Percentiles rank a stretch among this genome's conserved stretches.
phyloP scores from a whole-genome alignment of 2,797 vertebrate genomes.

The Buphagus erythrorhynchus region DNA sequence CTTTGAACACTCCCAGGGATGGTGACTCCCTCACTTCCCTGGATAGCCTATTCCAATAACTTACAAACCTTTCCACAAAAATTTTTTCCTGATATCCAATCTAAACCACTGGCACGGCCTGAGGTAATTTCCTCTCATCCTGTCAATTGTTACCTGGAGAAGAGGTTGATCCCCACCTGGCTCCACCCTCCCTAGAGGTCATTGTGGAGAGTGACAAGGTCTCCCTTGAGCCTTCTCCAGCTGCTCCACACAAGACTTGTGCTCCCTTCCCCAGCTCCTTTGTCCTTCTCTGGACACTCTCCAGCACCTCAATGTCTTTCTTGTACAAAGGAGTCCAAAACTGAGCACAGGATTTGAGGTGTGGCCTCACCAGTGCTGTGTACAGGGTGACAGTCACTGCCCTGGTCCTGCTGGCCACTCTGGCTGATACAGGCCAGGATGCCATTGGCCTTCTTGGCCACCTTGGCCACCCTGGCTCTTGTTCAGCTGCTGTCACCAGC shows the following conservation, averaged over 20 bases:
- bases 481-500: not conserved
- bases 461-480: not conserved
- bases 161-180: not conserved
- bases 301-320: not conserved
- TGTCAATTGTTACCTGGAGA: not conserved
- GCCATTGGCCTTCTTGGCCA: no score
- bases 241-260: not conserved
- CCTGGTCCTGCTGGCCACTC: not conserved
- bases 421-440: fast-evolving
- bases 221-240: not conserved
- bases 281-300: not conserved
- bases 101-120: not conserved
- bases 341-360: fast-evolving
- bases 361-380: fast-evolving
- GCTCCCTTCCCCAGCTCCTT: fast-evolving
- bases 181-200: not conserved
- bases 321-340: not conserved
- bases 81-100: fast-evolving
- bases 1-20: not conserved
- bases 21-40: not conserved
- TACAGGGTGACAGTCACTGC: fast-evolving
- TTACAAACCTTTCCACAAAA: not conserved
- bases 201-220: fast-evolving
- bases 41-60: not conserved
- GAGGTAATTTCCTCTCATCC: not conserved